Percentiles rank a stretch among this genome's conserved stretches.
Evolutionary conservation across 2,888 invertebrate genomes (phyloP).

Genomic region (Phorcus lineatus): DNA sequence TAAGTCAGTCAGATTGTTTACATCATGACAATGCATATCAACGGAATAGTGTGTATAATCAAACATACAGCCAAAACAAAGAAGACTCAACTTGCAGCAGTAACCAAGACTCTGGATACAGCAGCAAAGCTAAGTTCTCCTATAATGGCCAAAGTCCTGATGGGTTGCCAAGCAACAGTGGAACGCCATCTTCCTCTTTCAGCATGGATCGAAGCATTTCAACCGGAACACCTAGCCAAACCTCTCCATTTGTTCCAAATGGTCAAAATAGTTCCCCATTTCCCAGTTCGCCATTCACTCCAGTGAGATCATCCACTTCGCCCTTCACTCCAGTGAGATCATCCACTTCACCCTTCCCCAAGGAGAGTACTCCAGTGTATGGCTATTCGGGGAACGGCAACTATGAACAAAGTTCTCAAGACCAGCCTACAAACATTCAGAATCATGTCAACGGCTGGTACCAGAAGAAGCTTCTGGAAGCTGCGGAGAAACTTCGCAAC

Average conservation of each 20-base stretch:
- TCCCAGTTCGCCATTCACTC: not conserved
- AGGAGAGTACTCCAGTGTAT: not conserved
- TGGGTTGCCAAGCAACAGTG: constrained; percentile 45
- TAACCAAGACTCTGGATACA: constrained; percentile 87
- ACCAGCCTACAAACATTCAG: constrained; percentile 48
- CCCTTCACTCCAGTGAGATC: constrained; percentile 1
- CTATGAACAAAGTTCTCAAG: not conserved
- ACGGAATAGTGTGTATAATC: constrained; percentile 23
- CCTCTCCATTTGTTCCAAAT: constrained; percentile 45
- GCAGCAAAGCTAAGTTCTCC: constrained; percentile 79
- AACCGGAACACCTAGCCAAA: constrained; percentile 54
- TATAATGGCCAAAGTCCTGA: not conserved
- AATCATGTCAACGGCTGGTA: constrained; percentile 66
- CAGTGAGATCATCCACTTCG: not conserved
- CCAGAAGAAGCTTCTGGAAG: constrained; percentile 61
- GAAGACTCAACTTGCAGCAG: constrained; percentile 69
- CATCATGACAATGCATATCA: constrained; percentile 34
- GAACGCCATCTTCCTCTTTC: constrained; percentile 68
- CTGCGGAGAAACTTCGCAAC: constrained; percentile 58
- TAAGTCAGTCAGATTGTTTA: constrained; percentile 30
- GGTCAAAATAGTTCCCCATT: constrained; percentile 1
- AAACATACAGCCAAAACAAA: constrained; percentile 45
- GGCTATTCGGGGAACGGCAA: not conserved
- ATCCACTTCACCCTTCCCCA: constrained; percentile 11
- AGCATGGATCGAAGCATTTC: constrained; percentile 60